phyloP scores from a whole-genome alignment of 2,888 invertebrate species.

The Eueremaeus valkanovi region DNA sequence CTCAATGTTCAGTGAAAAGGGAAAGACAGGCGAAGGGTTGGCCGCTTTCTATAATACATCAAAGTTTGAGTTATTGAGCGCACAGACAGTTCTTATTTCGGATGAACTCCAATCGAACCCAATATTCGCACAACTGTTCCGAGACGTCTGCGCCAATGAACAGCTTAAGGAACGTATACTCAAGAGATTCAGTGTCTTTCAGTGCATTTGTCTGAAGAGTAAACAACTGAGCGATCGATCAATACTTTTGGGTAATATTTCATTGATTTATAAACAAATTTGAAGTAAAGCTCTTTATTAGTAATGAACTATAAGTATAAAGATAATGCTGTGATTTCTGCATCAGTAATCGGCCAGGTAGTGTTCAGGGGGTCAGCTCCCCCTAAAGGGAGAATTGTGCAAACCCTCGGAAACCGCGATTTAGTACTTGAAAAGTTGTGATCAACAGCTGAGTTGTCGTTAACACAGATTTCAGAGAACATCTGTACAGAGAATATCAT shows the following conservation, averaged over 20 bases:
- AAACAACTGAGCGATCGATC: constrained; percentile 43
- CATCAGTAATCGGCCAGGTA: too few relatives aligned
- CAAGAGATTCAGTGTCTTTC: constrained; percentile 53
- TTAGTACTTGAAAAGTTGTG: too few relatives aligned
- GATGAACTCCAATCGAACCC: constrained; percentile 59
- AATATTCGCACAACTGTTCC: constrained; percentile 25
- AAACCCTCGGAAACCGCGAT: too few relatives aligned
- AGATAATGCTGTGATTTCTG: too few relatives aligned
- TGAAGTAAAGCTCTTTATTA: too few relatives aligned
- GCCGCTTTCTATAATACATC: constrained; percentile 68
- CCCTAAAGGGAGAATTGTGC: too few relatives aligned
- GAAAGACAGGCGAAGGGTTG: constrained; percentile 69
- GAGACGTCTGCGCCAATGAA: constrained; percentile 30
- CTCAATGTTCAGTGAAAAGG: constrained; percentile 67
- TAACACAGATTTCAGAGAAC: too few relatives aligned
- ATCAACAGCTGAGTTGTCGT: too few relatives aligned
- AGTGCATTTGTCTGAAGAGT: constrained; percentile 48
- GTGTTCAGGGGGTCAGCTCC: too few relatives aligned
- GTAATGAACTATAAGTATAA: too few relatives aligned
- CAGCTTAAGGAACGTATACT: constrained; percentile 37
- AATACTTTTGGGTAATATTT: constrained; percentile 56
- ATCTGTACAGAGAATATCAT: too few relatives aligned
- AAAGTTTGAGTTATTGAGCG: constrained; percentile 62
- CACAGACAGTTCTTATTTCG: not conserved
- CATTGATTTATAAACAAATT: too few relatives aligned